phyloP scores from a whole-genome alignment of 2,113 vertebrate genomes.

The Phalacrocorax aristotelis region DNA sequence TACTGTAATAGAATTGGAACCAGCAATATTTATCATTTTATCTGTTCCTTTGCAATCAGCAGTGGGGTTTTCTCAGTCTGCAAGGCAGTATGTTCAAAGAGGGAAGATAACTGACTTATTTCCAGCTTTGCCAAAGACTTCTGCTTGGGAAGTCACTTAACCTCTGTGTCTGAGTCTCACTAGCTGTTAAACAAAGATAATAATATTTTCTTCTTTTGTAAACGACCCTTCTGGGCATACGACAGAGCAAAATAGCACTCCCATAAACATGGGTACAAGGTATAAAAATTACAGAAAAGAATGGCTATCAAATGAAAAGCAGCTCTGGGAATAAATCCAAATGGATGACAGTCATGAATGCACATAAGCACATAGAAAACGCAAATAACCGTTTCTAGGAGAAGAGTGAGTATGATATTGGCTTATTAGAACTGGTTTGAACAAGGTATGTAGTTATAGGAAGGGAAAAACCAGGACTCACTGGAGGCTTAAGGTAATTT shows the following conservation, averaged over 20 bases:
- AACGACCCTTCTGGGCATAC: neutral
- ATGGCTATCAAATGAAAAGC: slow-evolving; percentile 3
- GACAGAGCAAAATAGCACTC: neutral
- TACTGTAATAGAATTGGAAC: slow-evolving; percentile 39
- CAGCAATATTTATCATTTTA: slow-evolving; percentile 15
- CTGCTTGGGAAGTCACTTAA: slow-evolving; percentile 26
- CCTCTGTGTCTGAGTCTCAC: neutral
- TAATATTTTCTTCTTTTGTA: slow-evolving; percentile 19
- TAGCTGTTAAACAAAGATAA: slow-evolving; percentile 28
- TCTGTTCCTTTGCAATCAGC: slow-evolving; percentile 1
- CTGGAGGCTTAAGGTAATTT: neutral
- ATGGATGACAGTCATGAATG: neutral
- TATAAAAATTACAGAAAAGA: slow-evolving; percentile 30
- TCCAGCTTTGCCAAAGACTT: slow-evolving; percentile 15
- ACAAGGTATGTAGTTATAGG: neutral
- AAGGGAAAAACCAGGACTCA: neutral
- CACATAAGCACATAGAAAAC: neutral
- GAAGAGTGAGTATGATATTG: neutral
- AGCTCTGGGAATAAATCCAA: slow-evolving; percentile 37
- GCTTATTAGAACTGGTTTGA: neutral
- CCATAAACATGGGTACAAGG: neutral
- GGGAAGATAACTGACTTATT: slow-evolving; percentile 1
- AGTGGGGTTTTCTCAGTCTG: neutral
- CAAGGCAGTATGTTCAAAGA: neutral
- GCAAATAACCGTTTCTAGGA: neutral